Evolutionary conservation across 2,888 invertebrate genomes (phyloP), one percentile per base, ranked within the genome.

Genomic region (Papilio protenor): DNA sequence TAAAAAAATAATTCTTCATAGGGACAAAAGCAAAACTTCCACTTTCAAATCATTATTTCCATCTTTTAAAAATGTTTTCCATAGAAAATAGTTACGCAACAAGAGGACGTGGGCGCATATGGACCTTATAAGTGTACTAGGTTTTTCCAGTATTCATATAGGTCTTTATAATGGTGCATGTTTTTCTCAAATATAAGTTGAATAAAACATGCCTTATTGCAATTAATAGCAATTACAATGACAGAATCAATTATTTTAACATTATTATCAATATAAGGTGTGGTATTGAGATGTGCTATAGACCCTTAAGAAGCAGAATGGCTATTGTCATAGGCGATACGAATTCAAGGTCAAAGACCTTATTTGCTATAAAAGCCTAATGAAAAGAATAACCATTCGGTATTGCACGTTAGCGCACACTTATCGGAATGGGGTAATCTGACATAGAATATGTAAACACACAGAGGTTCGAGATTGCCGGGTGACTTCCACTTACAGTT

Each of bases 401-500:
- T 84, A 87, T 85, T 87, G 86, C 88, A 87, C 88, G 90, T 88
- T 90, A 92, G 91, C 87, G 87, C 89, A 92, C 91, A 91, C 87
- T 86, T 89, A 89, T 85, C 88, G 87, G 87, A 81, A 79, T 69
- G 64, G 80, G 89, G 89, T 70, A 86, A 83, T 85, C 84, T 87
- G 88, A 92, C 91, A 93, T 87, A 83, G 80, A 81, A 77, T 86
- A 88, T 87, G 87, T 87, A 89, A 90, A 93, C 93, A 94, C 94
- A 94, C 90, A 93, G 88, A 92, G 86, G 86, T 89, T 89, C 85
- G 90, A 89, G 88, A 89, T 89, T 88, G 90, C 86, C 87, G 87
- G 87, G 86, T 86, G 89, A 87, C 87, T 86, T 85, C 87, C 90
- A 95, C 96, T 96, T 95, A 96, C 96, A 95, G 93, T 95, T 87